A percentile compares a stretch with the other conserved stretches of the same genome.
These are phyloP conservation scores for Mongoloraphidia duomilia DNA, from an alignment of 2,888 invertebrate genomes.

Conservation along the genomic window DNA sequence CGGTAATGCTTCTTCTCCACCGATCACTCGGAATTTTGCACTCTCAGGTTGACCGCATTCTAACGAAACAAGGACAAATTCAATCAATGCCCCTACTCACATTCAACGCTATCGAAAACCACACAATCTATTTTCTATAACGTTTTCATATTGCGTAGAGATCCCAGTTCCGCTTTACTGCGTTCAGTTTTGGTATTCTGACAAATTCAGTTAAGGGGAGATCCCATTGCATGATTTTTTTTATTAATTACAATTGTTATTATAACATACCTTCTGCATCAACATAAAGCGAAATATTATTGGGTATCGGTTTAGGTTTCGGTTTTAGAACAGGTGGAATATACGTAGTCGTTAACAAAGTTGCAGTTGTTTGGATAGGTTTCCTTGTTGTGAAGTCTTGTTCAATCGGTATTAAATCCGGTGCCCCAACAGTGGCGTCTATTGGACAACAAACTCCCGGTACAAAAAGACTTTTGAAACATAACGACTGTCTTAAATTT, in stretches of 20 bases:
- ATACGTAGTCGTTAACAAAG: conserved; percentile 25
- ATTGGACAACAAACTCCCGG: conserved; percentile 84
- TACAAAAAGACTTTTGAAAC: conserved; percentile 81
- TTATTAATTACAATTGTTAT: no score
- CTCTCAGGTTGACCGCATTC: conserved; percentile 74
- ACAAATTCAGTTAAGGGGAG: no score
- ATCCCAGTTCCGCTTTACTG: no score
- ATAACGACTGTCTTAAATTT: conserved; percentile 70
- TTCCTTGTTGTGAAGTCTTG: not conserved
- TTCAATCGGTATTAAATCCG: conserved; percentile 2
- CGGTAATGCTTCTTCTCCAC: conserved; percentile 69
- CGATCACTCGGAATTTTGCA: conserved; percentile 78
- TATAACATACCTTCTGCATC: no score
- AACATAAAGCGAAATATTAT: conserved; percentile 4
- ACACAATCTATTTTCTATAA: no score
- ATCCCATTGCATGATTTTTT: no score
- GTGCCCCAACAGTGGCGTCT: conserved; percentile 25
- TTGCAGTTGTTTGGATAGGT: not conserved
- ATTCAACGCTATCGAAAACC: no score
- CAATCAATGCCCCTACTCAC: no score
- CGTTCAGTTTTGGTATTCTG: no score
- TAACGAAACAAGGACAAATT: conserved; percentile 23
- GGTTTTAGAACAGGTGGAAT: conserved; percentile 31
- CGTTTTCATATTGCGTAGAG: no score
- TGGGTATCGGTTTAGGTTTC: conserved; percentile 26